Base-by-base conservation (phyloP, 2,888 invertebrate genomes). In the Drosophila diplacantha region DNA sequence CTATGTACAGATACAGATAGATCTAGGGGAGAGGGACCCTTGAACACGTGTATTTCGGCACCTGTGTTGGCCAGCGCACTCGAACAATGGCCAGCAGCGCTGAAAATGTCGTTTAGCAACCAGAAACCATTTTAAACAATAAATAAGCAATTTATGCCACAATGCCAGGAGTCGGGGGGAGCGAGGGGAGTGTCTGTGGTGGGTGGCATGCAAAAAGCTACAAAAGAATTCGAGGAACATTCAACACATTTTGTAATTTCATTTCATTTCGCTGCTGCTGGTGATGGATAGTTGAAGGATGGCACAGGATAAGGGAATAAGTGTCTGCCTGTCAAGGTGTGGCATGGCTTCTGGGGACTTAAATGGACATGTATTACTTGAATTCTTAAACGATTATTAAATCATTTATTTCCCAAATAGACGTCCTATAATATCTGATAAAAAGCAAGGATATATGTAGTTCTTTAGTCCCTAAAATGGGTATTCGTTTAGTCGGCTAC, bases 41-140 rank as follows among this genome's bases (percentile, higher is more conserved):
- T 34, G 60, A 37, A 59, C 60, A 59, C 38, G 60, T 69, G 69
- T 59, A 68, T 61, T 56, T 67, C 29, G 57, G 61, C 57, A 60
- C 60, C 62, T 43, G 55, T 39, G 34, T 53, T 46, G 29, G 47
- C 37, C 41, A 69, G 24, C 46, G 50, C 71, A 71, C 57, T 71
- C 24, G 20, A 59, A 80, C 81, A 82, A 76, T 63, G 44, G 53
- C 56, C 51, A 38, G 51, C 62, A 57, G 51, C 59, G 56, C 65
- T 66, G 60, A 54, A 74, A 77, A 74, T 83, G 81, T 69, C 73
- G 79, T 75, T 84, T 61, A 61, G 60, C 60, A 65, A 57, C 72
- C 72, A 71, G 80, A 73, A 74, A 68, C 67, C 75, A 81, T 75
- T 83, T 80, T 84, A 71, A 81, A 84, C 85, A 84, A 84, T 83